Evolutionary conservation across 2,888 invertebrate species (phyloP).

Genomic region (Girardia tigrina): DNA sequence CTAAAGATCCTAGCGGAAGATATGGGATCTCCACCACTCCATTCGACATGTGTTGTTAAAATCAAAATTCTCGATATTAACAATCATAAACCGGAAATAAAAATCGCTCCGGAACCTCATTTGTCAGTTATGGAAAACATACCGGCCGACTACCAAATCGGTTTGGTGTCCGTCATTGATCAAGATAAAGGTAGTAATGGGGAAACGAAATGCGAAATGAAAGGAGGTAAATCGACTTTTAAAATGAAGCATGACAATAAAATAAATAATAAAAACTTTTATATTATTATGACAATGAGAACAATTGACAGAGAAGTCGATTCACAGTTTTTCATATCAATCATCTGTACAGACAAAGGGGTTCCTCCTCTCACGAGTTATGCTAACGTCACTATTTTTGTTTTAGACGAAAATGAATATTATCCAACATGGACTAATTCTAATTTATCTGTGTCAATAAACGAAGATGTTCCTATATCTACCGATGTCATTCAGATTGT

Average conservation of each 20-base stretch:
- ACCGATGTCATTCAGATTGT: neutral
- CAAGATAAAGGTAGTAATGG: slow-evolving; percentile 12
- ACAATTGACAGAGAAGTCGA: neutral
- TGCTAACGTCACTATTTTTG: neutral
- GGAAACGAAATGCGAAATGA: neutral
- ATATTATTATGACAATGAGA: neutral
- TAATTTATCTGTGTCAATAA: neutral
- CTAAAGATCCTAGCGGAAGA: neutral
- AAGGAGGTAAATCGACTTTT: neutral
- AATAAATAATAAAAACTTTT: slow-evolving; percentile 7
- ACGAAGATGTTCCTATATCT: neutral
- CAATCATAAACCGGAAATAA: slow-evolving; percentile 11
- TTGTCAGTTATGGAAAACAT: neutral
- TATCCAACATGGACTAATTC: neutral
- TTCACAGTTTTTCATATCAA: neutral
- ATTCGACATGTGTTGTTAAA: neutral
- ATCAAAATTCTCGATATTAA: neutral
- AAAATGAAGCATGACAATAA: neutral
- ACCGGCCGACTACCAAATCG: neutral
- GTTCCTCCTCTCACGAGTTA: neutral
- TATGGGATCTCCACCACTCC: neutral
- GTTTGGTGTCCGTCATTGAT: neutral
- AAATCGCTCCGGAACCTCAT: neutral
- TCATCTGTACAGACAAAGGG: neutral
- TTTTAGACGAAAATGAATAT: slow-evolving; percentile 24